These are phyloP conservation scores for Neuroscelio doddi DNA, from an alignment of 2,888 invertebrate species.

Conservation along the genomic window DNA sequence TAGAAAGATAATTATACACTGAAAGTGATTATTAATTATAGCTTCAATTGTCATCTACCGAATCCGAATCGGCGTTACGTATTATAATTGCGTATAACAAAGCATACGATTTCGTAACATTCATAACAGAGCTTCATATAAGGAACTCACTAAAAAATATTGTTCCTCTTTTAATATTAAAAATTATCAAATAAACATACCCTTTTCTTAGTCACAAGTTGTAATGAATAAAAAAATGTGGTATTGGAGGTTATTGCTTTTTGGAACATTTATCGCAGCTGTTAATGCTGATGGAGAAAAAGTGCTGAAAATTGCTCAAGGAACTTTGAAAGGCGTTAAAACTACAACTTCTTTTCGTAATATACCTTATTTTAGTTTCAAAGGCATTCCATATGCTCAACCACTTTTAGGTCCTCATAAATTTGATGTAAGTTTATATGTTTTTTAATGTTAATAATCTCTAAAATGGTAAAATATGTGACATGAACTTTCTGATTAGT, in stretches of 20 bases:
- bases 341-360: conserved; percentile 51
- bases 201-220: background rate
- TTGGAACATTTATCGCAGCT: conserved; percentile 33
- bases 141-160: too few relatives aligned
- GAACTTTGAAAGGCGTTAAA: conserved; percentile 60
- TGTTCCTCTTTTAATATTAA: too few relatives aligned
- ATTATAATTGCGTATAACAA: too few relatives aligned
- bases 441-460: too few relatives aligned
- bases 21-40: too few relatives aligned
- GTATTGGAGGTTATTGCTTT: conserved; percentile 47
- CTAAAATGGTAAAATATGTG: too few relatives aligned
- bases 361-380: conserved; percentile 61
- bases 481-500: conserved; percentile 24
- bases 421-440: conserved; percentile 56
- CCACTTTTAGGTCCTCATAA: conserved; percentile 58
- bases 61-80: too few relatives aligned
- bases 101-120: too few relatives aligned
- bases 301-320: conserved; percentile 59
- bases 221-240: conserved; percentile 50
- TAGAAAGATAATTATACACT: too few relatives aligned
- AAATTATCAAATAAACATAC: too few relatives aligned
- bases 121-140: too few relatives aligned
- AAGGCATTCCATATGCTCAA: conserved; percentile 65
- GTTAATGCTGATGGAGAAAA: conserved; percentile 54
- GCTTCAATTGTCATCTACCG: too few relatives aligned